Conservation (phyloP, 1,140 invertebrate species). For the Dryas iulia region DNA sequence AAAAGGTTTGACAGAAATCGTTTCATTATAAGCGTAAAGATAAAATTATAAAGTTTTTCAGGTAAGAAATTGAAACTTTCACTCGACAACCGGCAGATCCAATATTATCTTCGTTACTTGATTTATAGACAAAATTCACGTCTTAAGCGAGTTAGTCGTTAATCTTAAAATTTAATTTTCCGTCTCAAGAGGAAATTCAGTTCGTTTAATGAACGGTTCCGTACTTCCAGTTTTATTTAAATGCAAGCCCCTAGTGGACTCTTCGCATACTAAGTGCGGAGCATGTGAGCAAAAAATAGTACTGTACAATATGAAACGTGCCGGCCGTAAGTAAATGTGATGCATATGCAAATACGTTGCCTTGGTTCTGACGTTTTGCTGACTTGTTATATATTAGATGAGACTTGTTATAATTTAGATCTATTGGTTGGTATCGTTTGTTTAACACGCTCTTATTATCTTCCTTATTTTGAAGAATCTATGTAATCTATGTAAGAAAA, state of each 20-base stretch:
- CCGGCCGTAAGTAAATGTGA: not conserved
- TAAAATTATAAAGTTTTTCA: not conserved
- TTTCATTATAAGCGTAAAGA: not conserved
- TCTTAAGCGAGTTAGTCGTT: not conserved
- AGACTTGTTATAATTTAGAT: not conserved
- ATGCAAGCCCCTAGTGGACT: constrained; percentile 12
- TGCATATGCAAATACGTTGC: not conserved
- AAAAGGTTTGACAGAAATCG: not conserved
- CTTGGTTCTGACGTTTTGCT: not conserved
- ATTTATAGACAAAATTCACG: constrained; percentile 7
- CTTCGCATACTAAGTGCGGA: constrained; percentile 24
- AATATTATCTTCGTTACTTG: not conserved
- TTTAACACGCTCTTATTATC: too few relatives aligned
- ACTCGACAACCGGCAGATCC: not conserved
- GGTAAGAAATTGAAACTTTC: not conserved
- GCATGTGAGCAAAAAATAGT: constrained; percentile 22
- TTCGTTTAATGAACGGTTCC: constrained; percentile 25
- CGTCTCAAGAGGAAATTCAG: constrained; percentile 12
- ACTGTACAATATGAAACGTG: constrained; percentile 1
- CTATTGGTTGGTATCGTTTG: not conserved
- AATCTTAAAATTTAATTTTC: constrained; percentile 26
- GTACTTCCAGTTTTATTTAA: constrained; percentile 24
- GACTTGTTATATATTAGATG: not conserved
- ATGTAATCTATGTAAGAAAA: too few relatives aligned
- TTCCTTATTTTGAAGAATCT: too few relatives aligned